These are phyloP conservation scores for Caenorhabditis wallacei DNA, from an alignment of 2,888 invertebrate genomes.

Conservation along the genomic window DNA sequence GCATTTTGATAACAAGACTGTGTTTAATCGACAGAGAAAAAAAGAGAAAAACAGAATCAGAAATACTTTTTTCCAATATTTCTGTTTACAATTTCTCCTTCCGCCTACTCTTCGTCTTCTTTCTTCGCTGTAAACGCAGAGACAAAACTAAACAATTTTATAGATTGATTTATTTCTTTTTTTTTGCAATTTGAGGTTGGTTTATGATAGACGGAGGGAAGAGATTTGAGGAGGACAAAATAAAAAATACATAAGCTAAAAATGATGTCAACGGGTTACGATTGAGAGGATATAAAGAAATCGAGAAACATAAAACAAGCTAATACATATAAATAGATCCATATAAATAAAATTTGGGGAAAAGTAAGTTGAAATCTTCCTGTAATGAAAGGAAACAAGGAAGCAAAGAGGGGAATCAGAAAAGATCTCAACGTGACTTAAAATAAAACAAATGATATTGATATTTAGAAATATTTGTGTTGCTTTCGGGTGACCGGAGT, in stretches of 20 bases:
- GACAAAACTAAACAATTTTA: conserved; percentile 42
- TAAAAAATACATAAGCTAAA: conserved; percentile 18
- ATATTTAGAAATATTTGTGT: conserved; percentile 9
- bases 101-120: background rate
- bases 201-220: background rate
- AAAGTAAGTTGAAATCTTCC: background rate
- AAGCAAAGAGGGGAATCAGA: background rate
- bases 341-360: conserved; percentile 30
- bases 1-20: conserved; percentile 18
- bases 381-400: background rate
- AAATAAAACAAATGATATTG: conserved; percentile 5
- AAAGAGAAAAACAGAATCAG: conserved; percentile 4
- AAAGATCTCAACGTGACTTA: background rate
- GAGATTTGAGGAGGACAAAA: background rate
- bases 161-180: conserved; percentile 47
- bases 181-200: conserved; percentile 12
- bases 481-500: conserved; percentile 24
- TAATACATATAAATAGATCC: conserved; percentile 46
- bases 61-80: conserved; percentile 8
- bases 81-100: conserved; percentile 33
- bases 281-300: background rate
- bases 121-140: conserved; percentile 36
- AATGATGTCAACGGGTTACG: conserved; percentile 12
- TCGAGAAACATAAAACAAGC: conserved; percentile 46
- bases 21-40: background rate